Conservation (phyloP, 1,140 invertebrate species). For the Galleria mellonella region DNA sequence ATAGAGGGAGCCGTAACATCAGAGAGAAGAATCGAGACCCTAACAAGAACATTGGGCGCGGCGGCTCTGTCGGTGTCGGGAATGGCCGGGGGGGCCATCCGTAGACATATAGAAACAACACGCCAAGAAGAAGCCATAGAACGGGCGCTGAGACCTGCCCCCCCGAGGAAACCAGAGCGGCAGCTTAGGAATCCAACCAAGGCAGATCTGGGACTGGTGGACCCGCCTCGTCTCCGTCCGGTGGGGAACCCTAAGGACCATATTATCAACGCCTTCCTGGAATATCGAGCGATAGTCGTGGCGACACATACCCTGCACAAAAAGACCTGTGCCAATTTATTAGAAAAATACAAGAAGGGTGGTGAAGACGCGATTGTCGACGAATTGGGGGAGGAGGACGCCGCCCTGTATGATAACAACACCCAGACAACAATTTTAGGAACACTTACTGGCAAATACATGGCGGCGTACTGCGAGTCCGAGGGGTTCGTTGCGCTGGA, state of each 20-base stretch:
- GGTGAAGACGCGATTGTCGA: background rate
- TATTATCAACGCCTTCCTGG: slow-evolving; percentile 10
- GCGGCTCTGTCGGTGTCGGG: no score
- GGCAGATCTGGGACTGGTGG: no score
- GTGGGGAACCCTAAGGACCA: background rate
- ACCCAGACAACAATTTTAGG: slow-evolving; percentile 8
- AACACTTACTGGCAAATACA: slow-evolving; percentile 4
- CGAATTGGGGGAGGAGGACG: slow-evolving; percentile 14
- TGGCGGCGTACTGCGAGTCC: slow-evolving; percentile 15
- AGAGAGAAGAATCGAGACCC: no score
- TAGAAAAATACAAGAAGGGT: slow-evolving; percentile 3
- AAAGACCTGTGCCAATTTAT: slow-evolving; percentile 11
- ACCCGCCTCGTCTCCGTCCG: background rate
- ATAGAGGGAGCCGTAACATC: background rate
- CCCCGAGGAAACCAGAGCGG: no score
- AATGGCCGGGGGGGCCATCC: no score
- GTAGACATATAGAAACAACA: no score
- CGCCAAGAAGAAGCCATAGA: no score
- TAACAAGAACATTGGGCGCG: no score
- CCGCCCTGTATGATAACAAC: slow-evolving; percentile 21
- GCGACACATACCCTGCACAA: slow-evolving; percentile 6
- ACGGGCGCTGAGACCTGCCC: no score
- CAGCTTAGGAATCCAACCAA: no score
- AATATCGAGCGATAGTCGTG: slow-evolving; percentile 10
- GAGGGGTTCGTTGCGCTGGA: slow-evolving; percentile 11